Conservation (phyloP, 2,888 invertebrate genomes). For the Flexamia atlantica region DNA sequence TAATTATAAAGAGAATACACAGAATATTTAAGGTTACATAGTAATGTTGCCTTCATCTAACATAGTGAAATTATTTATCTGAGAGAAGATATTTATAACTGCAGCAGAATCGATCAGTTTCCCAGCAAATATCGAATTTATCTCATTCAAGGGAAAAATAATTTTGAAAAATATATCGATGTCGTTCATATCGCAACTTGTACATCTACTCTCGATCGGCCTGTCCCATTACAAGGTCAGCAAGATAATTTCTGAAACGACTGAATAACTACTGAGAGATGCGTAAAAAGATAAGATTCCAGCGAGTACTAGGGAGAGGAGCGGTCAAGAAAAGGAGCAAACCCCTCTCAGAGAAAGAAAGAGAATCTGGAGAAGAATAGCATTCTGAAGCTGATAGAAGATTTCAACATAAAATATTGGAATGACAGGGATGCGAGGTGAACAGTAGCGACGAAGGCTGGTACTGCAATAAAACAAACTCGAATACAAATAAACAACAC, state of each 20-base stretch:
- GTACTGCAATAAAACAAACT: slow-evolving; percentile 57
- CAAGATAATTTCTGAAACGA: slow-evolving; percentile 14
- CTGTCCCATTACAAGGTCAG: background rate
- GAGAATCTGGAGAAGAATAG: slow-evolving; percentile 49
- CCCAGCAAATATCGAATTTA: too few species aligned
- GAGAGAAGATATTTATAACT: too few species aligned
- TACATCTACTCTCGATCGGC: too few species aligned
- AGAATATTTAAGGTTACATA: too few species aligned
- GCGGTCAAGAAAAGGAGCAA: background rate
- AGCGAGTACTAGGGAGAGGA: too few species aligned
- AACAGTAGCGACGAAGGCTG: slow-evolving; percentile 47
- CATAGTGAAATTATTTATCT: too few species aligned
- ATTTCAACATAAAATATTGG: slow-evolving; percentile 59
- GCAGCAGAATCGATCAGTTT: too few species aligned
- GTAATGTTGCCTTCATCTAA: too few species aligned
- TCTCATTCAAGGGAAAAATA: too few species aligned
- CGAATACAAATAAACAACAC: slow-evolving; percentile 52
- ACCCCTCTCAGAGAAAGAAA: background rate
- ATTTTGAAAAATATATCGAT: too few species aligned
- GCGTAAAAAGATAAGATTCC: slow-evolving; percentile 40
- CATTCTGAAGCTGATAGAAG: slow-evolving; percentile 57
- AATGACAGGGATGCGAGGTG: slow-evolving; percentile 59
- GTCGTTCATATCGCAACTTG: too few species aligned
- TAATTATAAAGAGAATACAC: too few species aligned
- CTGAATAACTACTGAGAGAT: slow-evolving; percentile 24